Base-by-base conservation (phyloP, 2,888 invertebrate species). In the Limnephilus rhombicus region DNA sequence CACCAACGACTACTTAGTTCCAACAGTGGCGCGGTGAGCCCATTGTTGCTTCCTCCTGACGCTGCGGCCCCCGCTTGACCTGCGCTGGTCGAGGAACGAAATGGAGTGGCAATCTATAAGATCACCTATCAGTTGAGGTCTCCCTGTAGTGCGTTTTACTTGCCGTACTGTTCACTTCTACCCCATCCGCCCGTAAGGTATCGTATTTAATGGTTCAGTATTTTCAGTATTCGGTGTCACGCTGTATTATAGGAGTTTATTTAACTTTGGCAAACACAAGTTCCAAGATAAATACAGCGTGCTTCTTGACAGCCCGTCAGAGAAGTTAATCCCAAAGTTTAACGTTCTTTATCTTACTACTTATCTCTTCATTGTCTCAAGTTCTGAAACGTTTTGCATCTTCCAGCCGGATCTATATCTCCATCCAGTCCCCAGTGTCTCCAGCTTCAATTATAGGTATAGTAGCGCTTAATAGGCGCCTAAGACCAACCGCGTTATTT, bases 321-420 rank as follows among this genome's bases (percentile, higher is more conserved):
- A 68, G 68, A 68, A 68, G 68, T 68, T 68, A n/a, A 68, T 68
- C 68, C 68, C 68, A 24, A 68, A 68, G 68, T 68, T 68, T 68
- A 82, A 82, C 82, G 34, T 82, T 82, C 34, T 82, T 82, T 82
- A 82, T 82, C 34, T 82, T 82, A 15, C 82, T 34, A 82, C 29
- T 29, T 82, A 82, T 82, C 34, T 82, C 29, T 82, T 82, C 34
- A 82, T 34, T 82, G 34, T 82, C 34, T 29, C 18, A 31, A 82
- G 29, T 82, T 82, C 34, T 82, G 29, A 82, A 31, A 34, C 31
- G 82, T 82, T 34, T 82, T 82, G 82, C 82, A 82, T 29, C 82
- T 82, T 82, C 68, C 24, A 68, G 68, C 24, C 68, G 68, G 68
- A 68, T 68, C 68, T 68, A 68, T n/a, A 9, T 68, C 68, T 68